phyloP scores from a whole-genome alignment of 2,888 invertebrate genomes.

The Drosophila helvetica region DNA sequence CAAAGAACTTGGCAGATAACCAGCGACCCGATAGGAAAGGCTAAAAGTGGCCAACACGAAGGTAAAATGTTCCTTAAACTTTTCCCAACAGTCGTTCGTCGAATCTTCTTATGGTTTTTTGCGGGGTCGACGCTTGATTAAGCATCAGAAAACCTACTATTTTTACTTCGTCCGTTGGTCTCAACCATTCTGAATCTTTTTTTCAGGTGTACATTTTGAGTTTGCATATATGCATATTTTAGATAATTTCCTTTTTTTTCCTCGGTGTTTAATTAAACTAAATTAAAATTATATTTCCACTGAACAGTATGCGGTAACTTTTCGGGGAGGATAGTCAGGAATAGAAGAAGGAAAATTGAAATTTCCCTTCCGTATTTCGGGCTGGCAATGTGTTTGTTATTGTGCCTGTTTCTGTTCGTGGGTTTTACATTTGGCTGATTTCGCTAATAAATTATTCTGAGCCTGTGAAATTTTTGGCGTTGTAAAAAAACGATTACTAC shows the following conservation, averaged over 20 bases:
- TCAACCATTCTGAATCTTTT: no score
- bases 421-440: slow-evolving; percentile 45
- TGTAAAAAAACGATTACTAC: slow-evolving; percentile 50
- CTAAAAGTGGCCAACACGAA: slow-evolving; percentile 53
- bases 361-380: slow-evolving; percentile 54
- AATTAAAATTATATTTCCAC: slow-evolving; percentile 65
- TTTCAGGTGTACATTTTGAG: slow-evolving; percentile 15
- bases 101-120: slow-evolving; percentile 7
- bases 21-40: slow-evolving; percentile 47
- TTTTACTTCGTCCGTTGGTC: no score
- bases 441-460: slow-evolving; percentile 69
- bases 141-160: slow-evolving; percentile 44
- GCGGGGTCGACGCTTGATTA: slow-evolving; percentile 68
- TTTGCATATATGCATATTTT: slow-evolving; percentile 48
- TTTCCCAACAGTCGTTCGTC: slow-evolving; percentile 37
- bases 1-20: slow-evolving; percentile 56
- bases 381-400: slow-evolving; percentile 39
- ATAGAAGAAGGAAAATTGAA: slow-evolving; percentile 20
- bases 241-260: slow-evolving; percentile 10
- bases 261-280: slow-evolving; percentile 62
- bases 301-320: slow-evolving; percentile 23
- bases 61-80: slow-evolving; percentile 40
- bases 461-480: slow-evolving; percentile 50
- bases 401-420: slow-evolving; percentile 15
- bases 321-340: slow-evolving; percentile 22